These are phyloP conservation scores for Platysternon megacephalum DNA, from an alignment of 2,113 vertebrate genomes.

Conservation along the genomic window DNA sequence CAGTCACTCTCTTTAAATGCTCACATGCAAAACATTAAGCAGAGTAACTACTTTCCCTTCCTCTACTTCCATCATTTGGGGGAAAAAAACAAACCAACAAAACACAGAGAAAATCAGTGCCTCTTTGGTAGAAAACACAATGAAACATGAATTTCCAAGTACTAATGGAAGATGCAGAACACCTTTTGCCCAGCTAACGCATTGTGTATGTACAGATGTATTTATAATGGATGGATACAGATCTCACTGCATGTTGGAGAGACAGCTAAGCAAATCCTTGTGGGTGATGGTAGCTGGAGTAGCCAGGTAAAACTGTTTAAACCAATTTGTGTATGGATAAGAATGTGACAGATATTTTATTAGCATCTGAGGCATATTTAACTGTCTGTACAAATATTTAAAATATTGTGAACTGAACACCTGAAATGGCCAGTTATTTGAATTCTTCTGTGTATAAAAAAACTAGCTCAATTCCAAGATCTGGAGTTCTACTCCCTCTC, in stretches of 20 bases:
- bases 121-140: background rate
- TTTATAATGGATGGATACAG: background rate
- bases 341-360: background rate
- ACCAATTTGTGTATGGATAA: background rate
- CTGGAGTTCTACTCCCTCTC: background rate
- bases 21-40: background rate
- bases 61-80: background rate
- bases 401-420: background rate
- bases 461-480: background rate
- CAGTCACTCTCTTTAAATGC: background rate
- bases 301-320: background rate
- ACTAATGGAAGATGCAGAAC: background rate
- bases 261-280: background rate
- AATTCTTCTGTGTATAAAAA: background rate
- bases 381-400: background rate
- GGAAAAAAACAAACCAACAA: background rate
- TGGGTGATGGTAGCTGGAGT: background rate
- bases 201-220: background rate
- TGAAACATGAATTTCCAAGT: background rate
- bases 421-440: fast-evolving
- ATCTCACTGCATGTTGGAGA: background rate
- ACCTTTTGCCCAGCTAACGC: background rate
- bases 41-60: background rate
- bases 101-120: background rate
- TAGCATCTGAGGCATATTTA: background rate